These are phyloP conservation scores for Stomatorhinus ivindoensis DNA, from an alignment of 2,113 vertebrate species.

Conservation along the genomic window DNA sequence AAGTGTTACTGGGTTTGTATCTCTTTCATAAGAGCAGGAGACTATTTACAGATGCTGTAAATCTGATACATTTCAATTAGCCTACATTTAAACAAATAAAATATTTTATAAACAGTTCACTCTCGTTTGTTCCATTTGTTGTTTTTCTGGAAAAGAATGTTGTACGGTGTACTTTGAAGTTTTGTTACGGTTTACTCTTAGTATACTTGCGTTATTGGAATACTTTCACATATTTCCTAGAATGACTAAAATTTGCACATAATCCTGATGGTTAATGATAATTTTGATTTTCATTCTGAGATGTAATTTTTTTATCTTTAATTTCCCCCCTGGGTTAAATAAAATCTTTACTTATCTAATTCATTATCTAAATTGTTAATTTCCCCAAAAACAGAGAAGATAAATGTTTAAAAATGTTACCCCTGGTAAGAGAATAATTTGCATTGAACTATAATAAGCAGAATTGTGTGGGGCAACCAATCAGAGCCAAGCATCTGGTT, in stretches of 20 bases:
- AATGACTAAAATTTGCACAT: not conserved
- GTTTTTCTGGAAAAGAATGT: not conserved
- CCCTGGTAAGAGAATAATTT: not conserved
- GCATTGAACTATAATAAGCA: not conserved
- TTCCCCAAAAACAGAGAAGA: not conserved
- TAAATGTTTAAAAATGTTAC: not conserved
- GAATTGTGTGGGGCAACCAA: not conserved
- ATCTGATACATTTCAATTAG: constrained; percentile 58
- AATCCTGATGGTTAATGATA: not conserved
- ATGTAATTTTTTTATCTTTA: not conserved
- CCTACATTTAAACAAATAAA: constrained; percentile 53
- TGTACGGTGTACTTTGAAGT: not conserved
- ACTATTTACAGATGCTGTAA: constrained; percentile 42
- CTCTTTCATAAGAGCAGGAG: constrained; percentile 40
- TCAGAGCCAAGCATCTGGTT: not conserved
- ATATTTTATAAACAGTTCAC: constrained; percentile 47
- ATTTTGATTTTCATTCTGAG: not conserved
- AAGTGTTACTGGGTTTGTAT: constrained; percentile 44
- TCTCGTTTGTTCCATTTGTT: constrained; percentile 1
- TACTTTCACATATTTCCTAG: not conserved
- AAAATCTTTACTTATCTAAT: not conserved
- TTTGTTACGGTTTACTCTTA: not conserved
- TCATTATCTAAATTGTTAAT: not conserved
- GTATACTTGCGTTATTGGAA: not conserved
- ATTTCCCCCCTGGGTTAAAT: not conserved